Percentiles rank a stretch among this genome's conserved stretches.
Evolutionary conservation across 2,888 invertebrate genomes (phyloP).

Genomic region (Philopedon plagiatum): DNA sequence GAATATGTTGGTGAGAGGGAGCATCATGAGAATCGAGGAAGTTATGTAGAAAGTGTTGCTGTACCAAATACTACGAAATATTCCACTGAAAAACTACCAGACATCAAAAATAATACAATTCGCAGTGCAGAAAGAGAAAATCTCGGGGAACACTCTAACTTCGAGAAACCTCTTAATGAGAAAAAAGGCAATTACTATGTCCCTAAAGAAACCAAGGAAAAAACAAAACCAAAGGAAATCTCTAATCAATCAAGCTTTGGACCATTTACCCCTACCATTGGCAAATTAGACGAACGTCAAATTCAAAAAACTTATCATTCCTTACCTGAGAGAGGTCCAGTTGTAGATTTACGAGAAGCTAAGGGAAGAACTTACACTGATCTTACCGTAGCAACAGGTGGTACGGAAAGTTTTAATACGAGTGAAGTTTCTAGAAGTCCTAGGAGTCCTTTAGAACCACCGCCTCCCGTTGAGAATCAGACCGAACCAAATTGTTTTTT

Average conservation of each 20-base stretch:
- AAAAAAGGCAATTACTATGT: not conserved
- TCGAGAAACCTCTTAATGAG: not conserved
- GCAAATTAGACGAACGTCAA: not conserved
- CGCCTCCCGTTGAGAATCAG: not conserved
- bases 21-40: not conserved
- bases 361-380: constrained; percentile 3
- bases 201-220: not conserved
- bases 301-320: not conserved
- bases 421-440: not conserved
- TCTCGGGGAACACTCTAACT: not conserved
- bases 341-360: constrained; percentile 6
- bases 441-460: not conserved
- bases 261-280: not conserved
- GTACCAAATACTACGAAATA: not conserved
- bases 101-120: not conserved
- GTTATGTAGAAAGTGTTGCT: not conserved
- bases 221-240: not conserved
- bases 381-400: not conserved
- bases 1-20: not conserved
- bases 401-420: not conserved
- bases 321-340: not conserved
- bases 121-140: not conserved
- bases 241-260: not conserved
- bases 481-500: not conserved
- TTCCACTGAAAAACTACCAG: not conserved